Percentiles rank a stretch among this genome's conserved stretches.
Evolutionary conservation across 2,797 vertebrate genomes (phyloP).

Genomic region (Limnodromus scolopaceus): DNA sequence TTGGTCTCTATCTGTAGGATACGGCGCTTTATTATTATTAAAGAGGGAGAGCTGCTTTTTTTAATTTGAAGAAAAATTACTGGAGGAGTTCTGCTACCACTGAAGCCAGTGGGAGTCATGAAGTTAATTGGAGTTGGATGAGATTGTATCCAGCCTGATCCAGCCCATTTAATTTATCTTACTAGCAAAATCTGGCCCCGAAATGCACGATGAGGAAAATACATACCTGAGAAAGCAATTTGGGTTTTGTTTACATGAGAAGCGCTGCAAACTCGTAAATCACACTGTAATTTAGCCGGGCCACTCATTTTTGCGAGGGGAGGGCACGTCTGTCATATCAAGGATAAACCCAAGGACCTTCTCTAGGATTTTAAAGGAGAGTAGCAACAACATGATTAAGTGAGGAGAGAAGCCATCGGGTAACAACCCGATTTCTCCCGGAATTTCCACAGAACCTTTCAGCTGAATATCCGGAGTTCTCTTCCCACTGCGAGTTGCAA

Average conservation of each 20-base stretch:
- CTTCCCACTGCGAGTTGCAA: background rate
- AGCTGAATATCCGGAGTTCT: background rate
- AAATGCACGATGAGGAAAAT: background rate
- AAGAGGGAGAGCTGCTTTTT: conserved; percentile 32
- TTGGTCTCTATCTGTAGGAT: background rate
- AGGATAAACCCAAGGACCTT: background rate
- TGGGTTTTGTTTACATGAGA: background rate
- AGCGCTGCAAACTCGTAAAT: background rate
- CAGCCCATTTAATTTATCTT: background rate
- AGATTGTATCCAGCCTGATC: background rate
- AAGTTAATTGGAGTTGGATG: conserved; percentile 40
- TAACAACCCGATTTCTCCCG: background rate
- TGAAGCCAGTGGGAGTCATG: conserved; percentile 18
- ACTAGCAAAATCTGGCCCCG: background rate
- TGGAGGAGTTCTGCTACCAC: background rate
- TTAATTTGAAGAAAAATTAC: conserved; percentile 14
- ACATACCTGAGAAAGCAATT: background rate
- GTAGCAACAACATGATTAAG: background rate
- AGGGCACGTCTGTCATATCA: background rate
- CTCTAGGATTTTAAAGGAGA: background rate
- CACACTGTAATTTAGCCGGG: background rate
- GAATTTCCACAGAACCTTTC: background rate
- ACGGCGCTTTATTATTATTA: background rate
- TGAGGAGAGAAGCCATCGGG: background rate
- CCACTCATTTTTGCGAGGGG: background rate